These are phyloP conservation scores for Drosophila equinoxialis DNA, from an alignment of 1,140 invertebrate genomes.

Conservation along the genomic window DNA sequence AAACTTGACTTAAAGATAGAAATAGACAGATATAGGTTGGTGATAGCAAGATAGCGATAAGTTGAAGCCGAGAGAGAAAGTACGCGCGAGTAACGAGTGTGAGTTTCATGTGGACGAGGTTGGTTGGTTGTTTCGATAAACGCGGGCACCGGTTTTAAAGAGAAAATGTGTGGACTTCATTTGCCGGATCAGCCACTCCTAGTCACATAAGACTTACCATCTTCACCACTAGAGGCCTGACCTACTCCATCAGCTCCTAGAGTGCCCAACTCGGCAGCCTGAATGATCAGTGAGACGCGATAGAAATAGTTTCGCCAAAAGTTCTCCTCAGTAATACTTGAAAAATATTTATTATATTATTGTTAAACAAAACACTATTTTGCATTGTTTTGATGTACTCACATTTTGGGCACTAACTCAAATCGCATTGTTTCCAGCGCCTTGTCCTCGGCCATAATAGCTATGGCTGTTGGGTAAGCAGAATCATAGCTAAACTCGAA, in stretches of 20 bases:
- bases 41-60: conserved; percentile 43
- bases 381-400: conserved; percentile 82
- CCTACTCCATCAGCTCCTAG: conserved; percentile 83
- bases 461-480: conserved; percentile 95
- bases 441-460: conserved; percentile 96
- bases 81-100: conserved; percentile 71
- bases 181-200: neutral
- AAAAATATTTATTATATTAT: conserved; percentile 38
- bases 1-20: conserved; percentile 63
- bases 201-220: conserved; percentile 69
- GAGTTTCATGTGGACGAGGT: conserved; percentile 61
- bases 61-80: conserved; percentile 49
- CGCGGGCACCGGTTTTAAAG: conserved; percentile 4
- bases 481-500: conserved; percentile 97
- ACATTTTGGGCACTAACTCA: conserved; percentile 99
- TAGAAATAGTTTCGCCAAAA: conserved; percentile 99
- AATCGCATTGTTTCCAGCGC: conserved; percentile 99
- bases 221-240: conserved; percentile 82
- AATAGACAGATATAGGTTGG: conserved; percentile 39
- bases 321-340: conserved; percentile 97
- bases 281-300: conserved; percentile 98
- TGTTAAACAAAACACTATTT: neutral
- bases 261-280: conserved; percentile 92
- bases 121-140: conserved; percentile 25
- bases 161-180: neutral